Conservation (phyloP, 2,888 invertebrate species). For the Phyllotreta cruciferae region DNA sequence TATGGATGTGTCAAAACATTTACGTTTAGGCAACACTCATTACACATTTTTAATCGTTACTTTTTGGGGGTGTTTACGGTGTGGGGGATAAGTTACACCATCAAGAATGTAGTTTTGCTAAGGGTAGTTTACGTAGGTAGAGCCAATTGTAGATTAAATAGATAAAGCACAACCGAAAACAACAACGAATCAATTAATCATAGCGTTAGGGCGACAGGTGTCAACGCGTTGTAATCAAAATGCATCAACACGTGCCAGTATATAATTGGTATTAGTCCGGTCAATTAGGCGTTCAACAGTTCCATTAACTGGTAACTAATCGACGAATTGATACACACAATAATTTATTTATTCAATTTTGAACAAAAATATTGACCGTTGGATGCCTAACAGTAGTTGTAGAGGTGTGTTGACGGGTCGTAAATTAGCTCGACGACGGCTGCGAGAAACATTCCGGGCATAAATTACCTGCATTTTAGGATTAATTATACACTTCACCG, state of each 20-base stretch:
- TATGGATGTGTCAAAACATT: no score
- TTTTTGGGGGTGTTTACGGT: no score
- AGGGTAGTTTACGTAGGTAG: constrained; percentile 53
- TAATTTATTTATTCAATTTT: no score
- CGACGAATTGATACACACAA: no score
- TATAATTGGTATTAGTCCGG: constrained; percentile 1
- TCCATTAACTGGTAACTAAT: no score
- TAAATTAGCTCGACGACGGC: constrained; percentile 60
- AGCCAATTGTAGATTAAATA: neutral
- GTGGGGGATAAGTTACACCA: no score
- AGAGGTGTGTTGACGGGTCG: constrained; percentile 58
- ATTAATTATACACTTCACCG: constrained; percentile 62
- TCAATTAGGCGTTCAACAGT: neutral
- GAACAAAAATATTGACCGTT: no score
- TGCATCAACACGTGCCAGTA: constrained; percentile 11
- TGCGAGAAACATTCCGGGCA: constrained; percentile 62
- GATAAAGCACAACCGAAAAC: constrained; percentile 10
- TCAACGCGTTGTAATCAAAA: constrained; percentile 29
- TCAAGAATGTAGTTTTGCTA: no score
- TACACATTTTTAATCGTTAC: no score
- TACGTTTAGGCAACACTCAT: no score
- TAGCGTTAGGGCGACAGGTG: constrained; percentile 25
- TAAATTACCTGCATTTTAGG: constrained; percentile 63
- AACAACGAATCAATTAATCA: constrained; percentile 14
- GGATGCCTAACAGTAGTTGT: no score